Evolutionary conservation across 2,888 invertebrate genomes (phyloP).

Genomic region (Brachyptera putata): DNA sequence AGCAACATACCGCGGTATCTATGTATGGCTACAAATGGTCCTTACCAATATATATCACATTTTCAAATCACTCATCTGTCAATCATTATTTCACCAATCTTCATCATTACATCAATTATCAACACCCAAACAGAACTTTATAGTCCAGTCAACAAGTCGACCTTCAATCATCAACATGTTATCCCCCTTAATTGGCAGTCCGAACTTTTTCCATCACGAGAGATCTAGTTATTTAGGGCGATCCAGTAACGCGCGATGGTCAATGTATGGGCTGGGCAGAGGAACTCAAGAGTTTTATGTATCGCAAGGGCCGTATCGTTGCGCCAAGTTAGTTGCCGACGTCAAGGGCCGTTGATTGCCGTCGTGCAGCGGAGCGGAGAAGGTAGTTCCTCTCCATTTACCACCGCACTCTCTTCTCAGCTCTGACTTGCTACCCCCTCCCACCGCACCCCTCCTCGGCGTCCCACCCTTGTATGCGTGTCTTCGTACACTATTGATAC

Average conservation of each 20-base stretch:
- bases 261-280: not conserved
- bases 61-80: too few species aligned
- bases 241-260: not conserved
- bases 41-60: too few species aligned
- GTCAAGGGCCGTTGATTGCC: slow-evolving; percentile 12
- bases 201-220: too few species aligned
- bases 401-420: not conserved
- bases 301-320: slow-evolving; percentile 18
- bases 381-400: slow-evolving; percentile 16
- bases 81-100: too few species aligned
- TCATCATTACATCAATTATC: too few species aligned
- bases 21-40: too few species aligned
- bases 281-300: slow-evolving; percentile 1
- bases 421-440: not conserved
- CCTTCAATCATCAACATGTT: too few species aligned
- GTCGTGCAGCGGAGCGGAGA: slow-evolving; percentile 1
- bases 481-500: not conserved
- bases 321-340: slow-evolving; percentile 17
- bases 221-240: too few species aligned
- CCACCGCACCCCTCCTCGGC: not conserved
- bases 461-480: not conserved
- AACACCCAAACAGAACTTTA: too few species aligned
- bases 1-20: too few species aligned
- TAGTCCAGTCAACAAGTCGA: too few species aligned
- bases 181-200: too few species aligned